Conservation (phyloP, 2,113 vertebrate species). For the Callionymus lyra region DNA sequence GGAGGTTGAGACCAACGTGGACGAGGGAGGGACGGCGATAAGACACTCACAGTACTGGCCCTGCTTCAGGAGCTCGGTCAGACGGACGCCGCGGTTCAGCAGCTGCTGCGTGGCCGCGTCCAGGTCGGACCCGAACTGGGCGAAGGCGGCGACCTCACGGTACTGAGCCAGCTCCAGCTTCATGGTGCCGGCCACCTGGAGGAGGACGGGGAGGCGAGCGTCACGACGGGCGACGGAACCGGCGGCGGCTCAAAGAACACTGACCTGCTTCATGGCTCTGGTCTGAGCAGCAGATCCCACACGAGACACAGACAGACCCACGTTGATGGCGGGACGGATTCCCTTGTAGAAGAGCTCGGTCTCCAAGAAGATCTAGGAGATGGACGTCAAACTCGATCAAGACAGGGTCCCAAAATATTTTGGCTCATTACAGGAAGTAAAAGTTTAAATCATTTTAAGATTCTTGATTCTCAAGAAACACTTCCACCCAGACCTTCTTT, state of each 20-base stretch:
- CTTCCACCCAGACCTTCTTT: too few relatives aligned
- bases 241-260: not conserved
- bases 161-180: slow-evolving; percentile 95
- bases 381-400: not conserved
- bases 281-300: slow-evolving; percentile 97
- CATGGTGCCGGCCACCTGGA: slow-evolving; percentile 93
- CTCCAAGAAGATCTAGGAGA: slow-evolving; percentile 88
- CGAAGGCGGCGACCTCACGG: slow-evolving; percentile 92
- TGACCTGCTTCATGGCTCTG: slow-evolving; percentile 94
- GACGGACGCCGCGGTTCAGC: slow-evolving; percentile 86
- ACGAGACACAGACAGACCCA: slow-evolving; percentile 94
- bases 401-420: too few relatives aligned
- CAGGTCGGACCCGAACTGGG: slow-evolving; percentile 92
- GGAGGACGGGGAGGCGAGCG: not conserved
- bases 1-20: too few relatives aligned
- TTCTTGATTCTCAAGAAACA: too few relatives aligned
- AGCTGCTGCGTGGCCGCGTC: slow-evolving; percentile 93
- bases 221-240: not conserved
- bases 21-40: not conserved
- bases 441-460: too few relatives aligned
- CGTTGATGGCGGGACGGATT: slow-evolving; percentile 94
- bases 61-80: slow-evolving; percentile 93
- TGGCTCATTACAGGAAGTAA: too few relatives aligned
- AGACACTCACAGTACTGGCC: slow-evolving; percentile 87
- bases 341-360: slow-evolving; percentile 98